Evolutionary conservation across 2,888 invertebrate genomes (phyloP).

Genomic region (Myopa testacea): DNA sequence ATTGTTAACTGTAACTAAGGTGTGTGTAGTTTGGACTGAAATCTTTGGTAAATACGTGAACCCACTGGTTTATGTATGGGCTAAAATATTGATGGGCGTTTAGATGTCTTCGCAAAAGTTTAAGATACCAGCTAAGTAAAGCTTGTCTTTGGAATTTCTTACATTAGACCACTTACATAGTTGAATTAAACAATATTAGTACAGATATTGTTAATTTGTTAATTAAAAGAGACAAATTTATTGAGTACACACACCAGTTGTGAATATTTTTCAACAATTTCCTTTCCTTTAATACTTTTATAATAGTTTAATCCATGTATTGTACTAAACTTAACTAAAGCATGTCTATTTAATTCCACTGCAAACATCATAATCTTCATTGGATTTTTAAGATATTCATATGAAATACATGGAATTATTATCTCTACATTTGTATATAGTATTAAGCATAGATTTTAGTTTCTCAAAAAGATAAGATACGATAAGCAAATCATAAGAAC

Average conservation of each 20-base stretch:
- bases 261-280: not conserved
- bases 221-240: not conserved
- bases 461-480: not conserved
- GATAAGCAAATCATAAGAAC: not conserved
- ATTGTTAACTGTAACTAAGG: not conserved
- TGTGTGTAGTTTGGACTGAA: not conserved
- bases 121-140: too few relatives aligned
- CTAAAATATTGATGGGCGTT: too few relatives aligned
- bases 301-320: not conserved
- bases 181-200: too few relatives aligned
- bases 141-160: too few relatives aligned
- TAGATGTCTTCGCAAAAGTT: too few relatives aligned
- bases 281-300: not conserved
- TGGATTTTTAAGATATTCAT: not conserved
- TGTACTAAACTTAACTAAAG: too few relatives aligned
- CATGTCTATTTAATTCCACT: too few relatives aligned
- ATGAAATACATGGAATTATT: not conserved
- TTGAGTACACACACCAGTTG: not conserved
- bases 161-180: too few relatives aligned
- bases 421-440: too few relatives aligned
- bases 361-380: not conserved
- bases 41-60: not conserved
- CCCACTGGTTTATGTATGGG: not conserved
- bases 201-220: too few relatives aligned
- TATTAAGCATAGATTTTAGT: not conserved